Base-by-base conservation (phyloP, 2,113 vertebrate genomes). In the Spizaetus ornatus region DNA sequence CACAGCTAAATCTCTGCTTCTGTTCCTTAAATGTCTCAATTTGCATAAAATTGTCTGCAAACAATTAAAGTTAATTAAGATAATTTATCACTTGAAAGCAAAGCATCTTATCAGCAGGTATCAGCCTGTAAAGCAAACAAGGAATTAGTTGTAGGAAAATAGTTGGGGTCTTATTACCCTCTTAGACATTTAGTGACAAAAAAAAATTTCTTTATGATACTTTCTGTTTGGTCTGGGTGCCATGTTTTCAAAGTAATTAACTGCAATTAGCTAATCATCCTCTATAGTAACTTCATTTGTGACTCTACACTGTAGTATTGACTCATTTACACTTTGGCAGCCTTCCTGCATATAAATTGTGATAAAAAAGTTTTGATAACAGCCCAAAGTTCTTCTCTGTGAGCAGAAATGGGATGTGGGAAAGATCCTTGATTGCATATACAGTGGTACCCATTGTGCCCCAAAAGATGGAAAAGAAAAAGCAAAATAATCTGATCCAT, bases 21-120 rank as follows among this genome's bases (percentile, higher is more conserved):
- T 86, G 25, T 82, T 96, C 81, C 53, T 52, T 73, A 88, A 96
- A 94, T 38, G 53, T 83, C 76, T 32, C 21, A 0, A 79, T 95
- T 94, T 93, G 93, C 95, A 96, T 97, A 77, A 97, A 97, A 96
- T 78, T 86, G 59, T 78, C 86, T 90, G 52, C 63, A 94, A 97
- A 97, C 95, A 98, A 97, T 97, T 98, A 92, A 67, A 96, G 91
- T 73, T 98, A 98, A 98, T 98, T 97, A 97, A 97, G 93, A 96
- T 95, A 97, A 98, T 98, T 97, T 97, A 96, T 98, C 97, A 91
- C 73, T 96, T 87, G 91, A 91, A 98, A 95, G 93, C 84, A 91
- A 96, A 97, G 70, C 59, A 36, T 55, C 59, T 97, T 96, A 98
- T 97, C 97, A 96, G 96, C 88, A 97, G 90, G 95, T 97, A 98